Conservation (phyloP, 2,888 invertebrate genomes). For the Macrophya annulata region DNA sequence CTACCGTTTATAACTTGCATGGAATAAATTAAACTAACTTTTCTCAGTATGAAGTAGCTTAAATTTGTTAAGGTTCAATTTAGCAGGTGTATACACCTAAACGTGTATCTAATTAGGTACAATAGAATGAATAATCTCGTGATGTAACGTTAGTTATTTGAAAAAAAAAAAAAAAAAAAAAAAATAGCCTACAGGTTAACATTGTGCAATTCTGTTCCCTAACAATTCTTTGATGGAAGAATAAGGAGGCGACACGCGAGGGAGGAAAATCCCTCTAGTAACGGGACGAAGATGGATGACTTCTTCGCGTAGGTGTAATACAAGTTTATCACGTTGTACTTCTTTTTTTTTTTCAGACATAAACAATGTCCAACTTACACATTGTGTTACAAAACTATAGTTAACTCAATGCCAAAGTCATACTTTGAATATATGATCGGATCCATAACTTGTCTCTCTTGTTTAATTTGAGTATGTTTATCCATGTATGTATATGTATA, state of each 20-base stretch:
- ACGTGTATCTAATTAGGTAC: constrained; percentile 5
- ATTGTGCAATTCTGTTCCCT: constrained; percentile 20
- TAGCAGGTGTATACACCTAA: background rate
- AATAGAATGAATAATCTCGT: background rate
- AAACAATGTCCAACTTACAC: constrained; percentile 18
- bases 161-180: background rate
- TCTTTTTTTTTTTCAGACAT: constrained; percentile 58
- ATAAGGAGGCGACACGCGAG: constrained; percentile 53
- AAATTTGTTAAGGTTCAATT: constrained; percentile 4
- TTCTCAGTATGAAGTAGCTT: background rate
- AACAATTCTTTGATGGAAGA: constrained; percentile 20
- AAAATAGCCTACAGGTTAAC: background rate
- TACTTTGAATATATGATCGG: background rate
- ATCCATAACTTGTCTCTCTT: background rate
- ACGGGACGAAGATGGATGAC: constrained; percentile 67
- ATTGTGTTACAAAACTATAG: constrained; percentile 10
- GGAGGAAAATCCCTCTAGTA: constrained; percentile 29
- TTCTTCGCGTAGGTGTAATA: constrained; percentile 60
- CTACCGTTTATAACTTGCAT: background rate
- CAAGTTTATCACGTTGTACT: constrained; percentile 67
- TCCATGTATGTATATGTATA: background rate
- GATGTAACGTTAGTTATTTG: background rate
- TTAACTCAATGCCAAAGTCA: constrained; percentile 9
- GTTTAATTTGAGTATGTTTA: background rate
- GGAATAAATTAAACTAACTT: constrained; percentile 32